These are phyloP conservation scores for Catharus fuscescens DNA, from an alignment of 2,113 vertebrate genomes.

Conservation along the genomic window DNA sequence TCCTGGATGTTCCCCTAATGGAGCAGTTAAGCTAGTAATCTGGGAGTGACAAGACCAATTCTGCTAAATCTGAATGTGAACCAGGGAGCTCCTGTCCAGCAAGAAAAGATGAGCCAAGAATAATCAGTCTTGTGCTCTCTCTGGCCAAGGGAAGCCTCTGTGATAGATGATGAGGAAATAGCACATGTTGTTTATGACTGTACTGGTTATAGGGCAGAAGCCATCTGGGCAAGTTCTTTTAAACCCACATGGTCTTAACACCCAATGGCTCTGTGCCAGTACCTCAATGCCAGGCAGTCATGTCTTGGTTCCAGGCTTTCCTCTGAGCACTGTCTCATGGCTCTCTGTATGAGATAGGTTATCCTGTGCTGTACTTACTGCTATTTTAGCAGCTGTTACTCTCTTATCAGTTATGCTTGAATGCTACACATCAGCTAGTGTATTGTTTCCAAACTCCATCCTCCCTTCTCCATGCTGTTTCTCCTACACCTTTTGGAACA, in stretches of 20 bases:
- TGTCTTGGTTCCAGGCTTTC: constrained; percentile 1
- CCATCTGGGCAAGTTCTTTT: constrained; percentile 24
- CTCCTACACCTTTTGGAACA: neutral
- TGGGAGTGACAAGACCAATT: constrained; percentile 26
- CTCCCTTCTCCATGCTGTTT: neutral
- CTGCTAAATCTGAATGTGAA: constrained; percentile 16
- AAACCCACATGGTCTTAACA: constrained; percentile 4
- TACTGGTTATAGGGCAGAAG: constrained; percentile 27
- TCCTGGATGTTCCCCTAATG: neutral
- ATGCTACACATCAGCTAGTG: neutral
- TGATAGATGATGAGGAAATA: constrained; percentile 39
- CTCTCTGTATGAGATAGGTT: neutral
- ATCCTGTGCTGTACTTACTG: neutral
- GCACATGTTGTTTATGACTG: neutral
- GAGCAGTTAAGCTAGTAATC: constrained; percentile 14
- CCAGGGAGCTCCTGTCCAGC: constrained; percentile 12
- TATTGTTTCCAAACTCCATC: neutral
- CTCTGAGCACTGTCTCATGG: neutral
- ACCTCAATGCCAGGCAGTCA: neutral
- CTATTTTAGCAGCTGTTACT: neutral
- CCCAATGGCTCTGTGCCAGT: neutral
- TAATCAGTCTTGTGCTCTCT: constrained; percentile 21
- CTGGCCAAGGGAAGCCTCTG: constrained; percentile 9
- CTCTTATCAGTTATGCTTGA: neutral
- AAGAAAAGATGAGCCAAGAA: constrained; percentile 37